Evolutionary conservation across 2,113 vertebrate genomes (phyloP), one percentile per base, ranked within the genome.

Genomic region (Pollimyrus isidori): DNA sequence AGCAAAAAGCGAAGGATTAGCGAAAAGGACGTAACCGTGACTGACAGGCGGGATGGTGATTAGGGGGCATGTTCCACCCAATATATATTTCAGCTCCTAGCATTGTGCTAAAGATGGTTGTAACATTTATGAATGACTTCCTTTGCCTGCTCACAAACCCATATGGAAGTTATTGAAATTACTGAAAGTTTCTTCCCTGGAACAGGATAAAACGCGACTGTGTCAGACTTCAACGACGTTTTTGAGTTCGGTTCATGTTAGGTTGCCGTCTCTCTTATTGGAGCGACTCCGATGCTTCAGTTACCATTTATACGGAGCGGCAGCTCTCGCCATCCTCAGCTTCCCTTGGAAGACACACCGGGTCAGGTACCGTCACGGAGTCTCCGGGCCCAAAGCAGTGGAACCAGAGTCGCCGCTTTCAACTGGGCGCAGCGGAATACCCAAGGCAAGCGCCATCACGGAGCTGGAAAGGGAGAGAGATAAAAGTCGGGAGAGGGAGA

Each of bases 141-240:
- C 73, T 39, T 39, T 39, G 73, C 82, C 82, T 84, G 35, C 82
- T 84, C 45, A 84, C 21, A n/a, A 45, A 45, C 21, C 42, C 82
- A 84, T 80, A 42, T 80, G 73, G 73, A 80, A 80, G 73, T 80
- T 80, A 80, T 80, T 80, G 35, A 80, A 80, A 80, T 69, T 13
- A 23, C 6, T 84, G 73, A n/a, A 84, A n/a, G 45, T 46, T 84
- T 48, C 45, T 48, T 84, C 82, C 45, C 45, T 84, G 82, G 50
- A 87, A 53, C 9, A 35, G 85, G 85, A 53, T 53, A 87, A 87
- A 87, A 39, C 50, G 23, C 6, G 10, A 53, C 85, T 56, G 4
- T 53, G 56, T 56, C 50, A 56, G 85, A 35, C 85, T 84, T 84
- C 48, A 84, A 84, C 11, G 7, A 84, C 23, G n/a, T 48, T 45